Evolutionary conservation across 2,888 invertebrate species (phyloP), one percentile per base, ranked within the genome.

Genomic region (Drosophila dives): DNA sequence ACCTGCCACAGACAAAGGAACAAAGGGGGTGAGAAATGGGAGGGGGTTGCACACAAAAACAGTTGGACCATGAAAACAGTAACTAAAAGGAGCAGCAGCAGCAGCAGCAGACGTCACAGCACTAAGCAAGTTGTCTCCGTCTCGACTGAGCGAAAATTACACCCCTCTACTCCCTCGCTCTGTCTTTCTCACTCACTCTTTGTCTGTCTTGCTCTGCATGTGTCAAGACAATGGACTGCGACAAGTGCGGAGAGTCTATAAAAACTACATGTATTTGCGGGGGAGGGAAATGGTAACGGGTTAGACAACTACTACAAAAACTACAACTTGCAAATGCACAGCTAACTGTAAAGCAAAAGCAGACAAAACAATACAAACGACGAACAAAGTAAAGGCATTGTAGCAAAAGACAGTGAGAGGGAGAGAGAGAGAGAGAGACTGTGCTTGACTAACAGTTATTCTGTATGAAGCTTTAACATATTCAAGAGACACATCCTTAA

Each of bases 301-400:
- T 55, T 38, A 55, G 74, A 42, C 38, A 63, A 58, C 66, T 58
- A 53, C 61, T 55, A 75, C 65, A 73, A 72, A 80, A 83, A 80
- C 77, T 80, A 81, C 89, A 87, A 86, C 86, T 86, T 89, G 89
- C 89, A 86, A 86, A 86, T 86, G 86, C 85, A 82, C 86, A 89
- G 72, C 84, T 56, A 69, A 70, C 69, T 56, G 72, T 49, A 64
- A 56, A 60, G 51, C 64, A 48, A 42, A 53, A 51, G 33, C 45
- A 45, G 60, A 63, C 53, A 62, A 63, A 60, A 56, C 55, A 71
- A 58, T 36, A 68, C 61, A 70, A 67, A 69, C 50, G 42, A 42
- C 42, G 48, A 56, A 63, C 70, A 26, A 62, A 70, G 40, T 56
- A 48, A n/a, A 38, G 15, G 40, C 8, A 54, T 15, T n/a, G 3